Evolutionary conservation across 2,888 invertebrate species (phyloP).

Genomic region (Caenorhabditis sinica): DNA sequence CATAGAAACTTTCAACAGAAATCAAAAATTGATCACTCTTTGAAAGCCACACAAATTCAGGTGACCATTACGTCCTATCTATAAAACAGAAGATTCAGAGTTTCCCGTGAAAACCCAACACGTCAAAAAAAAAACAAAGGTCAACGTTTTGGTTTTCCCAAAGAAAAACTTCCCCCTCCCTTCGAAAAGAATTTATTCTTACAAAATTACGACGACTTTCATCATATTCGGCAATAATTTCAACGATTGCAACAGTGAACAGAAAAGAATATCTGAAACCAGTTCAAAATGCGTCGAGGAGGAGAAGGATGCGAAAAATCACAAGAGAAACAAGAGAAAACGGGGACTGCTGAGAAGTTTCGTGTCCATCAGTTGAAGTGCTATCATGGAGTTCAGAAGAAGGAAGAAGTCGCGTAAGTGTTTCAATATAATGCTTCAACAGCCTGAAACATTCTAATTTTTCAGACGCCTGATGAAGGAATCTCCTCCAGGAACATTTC

Average conservation of each 20-base stretch:
- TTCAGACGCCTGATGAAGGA: conserved; percentile 55
- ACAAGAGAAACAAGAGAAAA: conserved; percentile 42
- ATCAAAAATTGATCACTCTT: too few species aligned
- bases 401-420: conserved; percentile 48
- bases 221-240: neutral
- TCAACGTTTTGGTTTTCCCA: too few species aligned
- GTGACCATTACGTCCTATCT: too few species aligned
- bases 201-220: neutral
- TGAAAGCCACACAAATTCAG: too few species aligned
- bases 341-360: conserved; percentile 4
- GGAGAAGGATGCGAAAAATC: conserved; percentile 36
- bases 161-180: too few species aligned
- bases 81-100: too few species aligned
- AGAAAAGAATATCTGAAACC: neutral
- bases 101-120: too few species aligned
- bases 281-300: conserved; percentile 8
- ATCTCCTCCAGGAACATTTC: conserved; percentile 31
- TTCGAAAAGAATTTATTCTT: neutral
- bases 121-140: too few species aligned
- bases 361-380: conserved; percentile 41
- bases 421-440: neutral
- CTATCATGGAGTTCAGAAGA: conserved; percentile 63
- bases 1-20: too few species aligned
- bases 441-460: neutral
- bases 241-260: neutral